Conservation (phyloP, 2,888 invertebrate species). For the Stratiomys singularior region DNA sequence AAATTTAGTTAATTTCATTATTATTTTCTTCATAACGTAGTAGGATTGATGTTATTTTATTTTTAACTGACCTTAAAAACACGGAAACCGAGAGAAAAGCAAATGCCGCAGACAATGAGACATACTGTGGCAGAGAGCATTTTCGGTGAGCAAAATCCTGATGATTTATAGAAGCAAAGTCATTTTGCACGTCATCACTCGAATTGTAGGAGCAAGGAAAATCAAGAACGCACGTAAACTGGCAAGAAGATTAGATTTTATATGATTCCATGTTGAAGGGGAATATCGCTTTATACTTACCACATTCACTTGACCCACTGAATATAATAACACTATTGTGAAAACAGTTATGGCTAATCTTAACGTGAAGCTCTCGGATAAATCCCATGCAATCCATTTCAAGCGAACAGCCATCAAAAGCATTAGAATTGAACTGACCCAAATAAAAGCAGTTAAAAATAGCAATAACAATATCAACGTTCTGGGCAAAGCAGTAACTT, state of each 20-base stretch:
- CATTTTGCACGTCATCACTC: slow-evolving; percentile 56
- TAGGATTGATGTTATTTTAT: too few relatives aligned
- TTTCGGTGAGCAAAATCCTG: slow-evolving; percentile 74
- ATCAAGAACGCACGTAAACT: slow-evolving; percentile 74
- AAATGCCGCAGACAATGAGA: slow-evolving; percentile 84
- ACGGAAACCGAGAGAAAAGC: slow-evolving; percentile 87
- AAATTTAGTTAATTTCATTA: too few relatives aligned
- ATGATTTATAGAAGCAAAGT: slow-evolving; percentile 56
- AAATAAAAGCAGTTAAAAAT: slow-evolving; percentile 89
- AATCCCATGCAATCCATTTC: slow-evolving; percentile 86
- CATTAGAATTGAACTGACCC: slow-evolving; percentile 89
- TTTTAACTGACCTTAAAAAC: slow-evolving; percentile 71
- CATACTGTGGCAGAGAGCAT: slow-evolving; percentile 88
- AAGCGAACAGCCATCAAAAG: slow-evolving; percentile 84
- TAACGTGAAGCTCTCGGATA: slow-evolving; percentile 83
- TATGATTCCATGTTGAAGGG: neutral
- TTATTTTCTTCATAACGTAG: too few relatives aligned
- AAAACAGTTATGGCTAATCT: slow-evolving; percentile 88
- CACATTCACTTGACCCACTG: slow-evolving; percentile 92
- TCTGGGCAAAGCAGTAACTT: slow-evolving; percentile 81
- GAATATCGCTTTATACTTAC: slow-evolving; percentile 69
- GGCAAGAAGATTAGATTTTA: slow-evolving; percentile 54
- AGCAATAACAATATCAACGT: slow-evolving; percentile 85
- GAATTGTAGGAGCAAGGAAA: slow-evolving; percentile 62
- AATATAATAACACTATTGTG: slow-evolving; percentile 86